Evolutionary conservation across 1,140 invertebrate genomes (phyloP).

Genomic region (Chrysopa pallens): DNA sequence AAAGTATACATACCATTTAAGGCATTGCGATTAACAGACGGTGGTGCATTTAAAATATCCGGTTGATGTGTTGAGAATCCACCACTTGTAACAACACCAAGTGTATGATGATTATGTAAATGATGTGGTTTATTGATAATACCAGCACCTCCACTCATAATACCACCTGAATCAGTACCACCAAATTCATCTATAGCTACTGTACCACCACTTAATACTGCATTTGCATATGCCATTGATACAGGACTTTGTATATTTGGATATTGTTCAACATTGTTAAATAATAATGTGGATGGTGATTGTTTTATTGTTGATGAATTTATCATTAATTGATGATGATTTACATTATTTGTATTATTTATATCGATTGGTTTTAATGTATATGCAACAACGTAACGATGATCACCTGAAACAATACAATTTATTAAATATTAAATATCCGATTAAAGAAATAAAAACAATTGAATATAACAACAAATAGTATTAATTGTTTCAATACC

Average conservation of each 20-base stretch:
- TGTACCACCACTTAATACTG: too few species aligned
- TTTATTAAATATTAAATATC: too few species aligned
- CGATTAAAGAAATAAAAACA: too few species aligned
- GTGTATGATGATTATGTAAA: too few species aligned
- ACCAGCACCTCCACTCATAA: not conserved
- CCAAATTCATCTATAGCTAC: not conserved
- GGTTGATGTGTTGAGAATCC: slow-evolving; percentile 14
- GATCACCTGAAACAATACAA: slow-evolving; percentile 22
- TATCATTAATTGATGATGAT: not conserved
- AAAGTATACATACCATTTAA: too few species aligned
- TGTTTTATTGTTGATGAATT: not conserved
- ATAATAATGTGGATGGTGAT: not conserved
- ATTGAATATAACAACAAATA: too few species aligned
- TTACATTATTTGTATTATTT: slow-evolving; percentile 5
- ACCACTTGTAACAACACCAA: too few species aligned
- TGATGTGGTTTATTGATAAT: not conserved
- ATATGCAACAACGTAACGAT: slow-evolving; percentile 36
- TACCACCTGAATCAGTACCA: slow-evolving; percentile 8
- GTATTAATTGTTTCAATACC: too few species aligned
- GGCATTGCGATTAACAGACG: not conserved
- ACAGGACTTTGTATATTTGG: not conserved
- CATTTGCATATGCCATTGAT: too few species aligned
- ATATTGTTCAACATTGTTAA: not conserved
- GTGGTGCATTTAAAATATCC: slow-evolving; percentile 22
- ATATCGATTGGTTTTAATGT: slow-evolving; percentile 27